phyloP scores from a whole-genome alignment of 2,797 vertebrate species.

The Siniperca obscura region DNA sequence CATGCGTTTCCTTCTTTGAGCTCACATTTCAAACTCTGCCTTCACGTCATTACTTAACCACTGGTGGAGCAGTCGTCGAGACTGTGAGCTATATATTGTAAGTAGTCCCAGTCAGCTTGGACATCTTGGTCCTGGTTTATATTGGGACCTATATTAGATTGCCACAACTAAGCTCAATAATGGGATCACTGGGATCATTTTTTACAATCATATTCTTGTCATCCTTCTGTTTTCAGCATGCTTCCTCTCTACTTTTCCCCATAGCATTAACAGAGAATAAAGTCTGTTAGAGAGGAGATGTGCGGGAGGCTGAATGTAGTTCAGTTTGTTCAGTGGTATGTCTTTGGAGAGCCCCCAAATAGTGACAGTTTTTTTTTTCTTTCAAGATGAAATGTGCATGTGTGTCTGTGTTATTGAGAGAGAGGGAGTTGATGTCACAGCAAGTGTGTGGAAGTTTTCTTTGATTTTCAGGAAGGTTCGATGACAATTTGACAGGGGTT shows the following conservation, averaged over 20 bases:
- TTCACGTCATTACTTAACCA: constrained; percentile 63
- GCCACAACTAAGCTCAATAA: constrained; percentile 56
- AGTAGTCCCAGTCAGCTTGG: constrained; percentile 46
- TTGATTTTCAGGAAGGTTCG: constrained; percentile 76
- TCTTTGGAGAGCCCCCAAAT: constrained; percentile 67
- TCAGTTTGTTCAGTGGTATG: constrained; percentile 66
- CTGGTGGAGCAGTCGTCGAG: constrained; percentile 49
- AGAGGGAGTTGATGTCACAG: constrained; percentile 68
- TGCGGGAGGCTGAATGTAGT: constrained; percentile 62
- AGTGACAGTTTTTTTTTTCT: constrained; percentile 51
- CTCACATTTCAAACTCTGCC: constrained; percentile 74
- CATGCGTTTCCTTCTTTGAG: constrained; percentile 73
- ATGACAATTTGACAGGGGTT: constrained; percentile 77
- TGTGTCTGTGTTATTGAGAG: constrained; percentile 58
- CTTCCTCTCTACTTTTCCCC: constrained; percentile 29
- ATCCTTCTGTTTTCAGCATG: constrained; percentile 37
- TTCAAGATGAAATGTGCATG: constrained; percentile 67
- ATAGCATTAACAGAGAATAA: constrained; percentile 42
- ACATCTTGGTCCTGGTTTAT: constrained; percentile 55
- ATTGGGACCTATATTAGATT: constrained; percentile 61
- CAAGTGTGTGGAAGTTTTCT: constrained; percentile 65
- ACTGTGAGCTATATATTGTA: constrained; percentile 28
- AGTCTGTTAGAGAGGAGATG: constrained; percentile 50
- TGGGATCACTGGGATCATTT: constrained; percentile 55
- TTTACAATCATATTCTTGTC: constrained; percentile 41